These are phyloP conservation scores for Danio rerio DNA, from an alignment of 2,113 vertebrate genomes.

Conservation along the genomic window GRCz12tu NC_133200.1:37750001-37750500, in stretches of 20 bases:
- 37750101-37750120: not conserved
- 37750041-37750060: too few species aligned
- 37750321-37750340: not conserved
- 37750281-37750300: conserved; percentile 53
- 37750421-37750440: not conserved
- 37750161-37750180: conserved; percentile 72
- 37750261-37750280: conserved; percentile 73
- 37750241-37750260: conserved; percentile 85
- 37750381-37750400: not conserved
- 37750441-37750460: not conserved
- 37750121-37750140: conserved; percentile 72
- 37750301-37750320: not conserved
- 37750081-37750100: too few species aligned
- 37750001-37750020: too few species aligned
- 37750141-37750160: conserved; percentile 64
- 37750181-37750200: conserved; percentile 73
- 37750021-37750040: too few species aligned
- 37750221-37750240: conserved; percentile 77
- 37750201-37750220: conserved; percentile 78
- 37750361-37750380: not conserved
- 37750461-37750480: not conserved
- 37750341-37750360: not conserved
- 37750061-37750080: too few species aligned
- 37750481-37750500: not conserved
- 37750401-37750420: too few species aligned